Evolutionary conservation across 2,113 vertebrate genomes (phyloP), one percentile per base, ranked within the genome.

Genomic region (Rhabdomys dilectus): DNA sequence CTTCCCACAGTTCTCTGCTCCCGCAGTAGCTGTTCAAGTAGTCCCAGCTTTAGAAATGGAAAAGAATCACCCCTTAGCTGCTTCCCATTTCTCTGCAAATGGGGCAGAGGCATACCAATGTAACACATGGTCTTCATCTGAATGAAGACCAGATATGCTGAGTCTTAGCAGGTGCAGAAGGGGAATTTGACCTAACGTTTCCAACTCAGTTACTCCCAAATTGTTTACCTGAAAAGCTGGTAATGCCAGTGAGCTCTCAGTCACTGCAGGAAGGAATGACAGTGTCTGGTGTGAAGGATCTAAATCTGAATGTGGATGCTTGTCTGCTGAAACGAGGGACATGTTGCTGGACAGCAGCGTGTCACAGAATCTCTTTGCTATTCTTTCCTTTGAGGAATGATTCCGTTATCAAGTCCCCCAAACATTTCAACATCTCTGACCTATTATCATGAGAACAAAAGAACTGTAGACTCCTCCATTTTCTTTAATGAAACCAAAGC

Each of bases 41-140:
- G 29, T 13, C 34, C 2, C n/a, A 34, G 42, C 17, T 6, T 48
- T 58, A 24, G 36, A 76, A n/a, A 93, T 75, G 22, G 91, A 53
- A 36, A 48, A 53, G 53, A 53, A 13, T 48, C 70, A 2, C 17
- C 56, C 51, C 26, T 62, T 24, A 48, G 39, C 26, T 85, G 68
- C 42, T 73, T 96, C 48, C 88, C 24, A 48, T 91, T 95, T 88
- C 39, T 90, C 72, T 91, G 81, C 39, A 73, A 91, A 92, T 77
- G 70, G 58, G 39, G 68, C 78, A 53, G 51, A 96, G 62, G 62
- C 56, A 76, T 2, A 42, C 56, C 66, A n/a, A 85, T 53, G 42
- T n/a, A 53, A 89, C 88, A 93, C 80, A 72, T 80, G 42, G 11
- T 78, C 77, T 88, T 24, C 58, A 88, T 94, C 62, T n/a, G 48